Base-by-base conservation (phyloP, 1,140 invertebrate genomes). In the Drosophila albomicans region DNA sequence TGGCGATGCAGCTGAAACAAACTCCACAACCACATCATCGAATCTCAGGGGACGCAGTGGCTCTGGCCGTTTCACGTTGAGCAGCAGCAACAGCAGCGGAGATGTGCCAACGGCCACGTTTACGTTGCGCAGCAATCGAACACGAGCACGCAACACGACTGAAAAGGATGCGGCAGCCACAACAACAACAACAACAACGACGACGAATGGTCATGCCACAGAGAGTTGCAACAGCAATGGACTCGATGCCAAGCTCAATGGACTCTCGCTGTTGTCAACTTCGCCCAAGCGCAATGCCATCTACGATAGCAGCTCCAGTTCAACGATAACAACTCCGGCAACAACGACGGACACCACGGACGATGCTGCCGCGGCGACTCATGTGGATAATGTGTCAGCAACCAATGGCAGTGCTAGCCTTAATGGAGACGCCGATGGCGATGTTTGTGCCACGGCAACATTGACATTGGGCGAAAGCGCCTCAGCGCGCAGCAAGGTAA, bases 71-170 rank as follows among this genome's bases (percentile, higher is more conserved):
- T 89, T 57, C 56, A 72, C 78, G 6, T n/a, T 90, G 8, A 89
- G 66, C 49, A 73, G 48, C 45, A 89, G 85, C 75, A 89, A 65
- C 49, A 89, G 86, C 62, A 87, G 68, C 38, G 86, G 90, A 2
- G 80, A 87, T 79, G 80, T 91, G 52, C 91, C 91, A 16, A 91
- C 90, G 43, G 90, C 90, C 28, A 91, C 90, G 3, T 90, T 91
- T 58, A 91, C 91, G 2, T 46, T 74, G 49, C 67, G 64, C 54
- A 64, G 68, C 43, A 73, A 65, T 65, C 59, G 30, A 38, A 62
- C 46, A 13, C 49, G 71, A 20, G 20, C 20, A 8, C 70, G 78
- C 54, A 69, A 74, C 63, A 71, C 71, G 13, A 48, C 41, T n/a
- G 46, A 35, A 48, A 67, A 59, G 68, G 69, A 77, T 13, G 6